These are phyloP conservation scores for Gallinago media DNA, from an alignment of 2,113 vertebrate species.

Conservation along the genomic window DNA sequence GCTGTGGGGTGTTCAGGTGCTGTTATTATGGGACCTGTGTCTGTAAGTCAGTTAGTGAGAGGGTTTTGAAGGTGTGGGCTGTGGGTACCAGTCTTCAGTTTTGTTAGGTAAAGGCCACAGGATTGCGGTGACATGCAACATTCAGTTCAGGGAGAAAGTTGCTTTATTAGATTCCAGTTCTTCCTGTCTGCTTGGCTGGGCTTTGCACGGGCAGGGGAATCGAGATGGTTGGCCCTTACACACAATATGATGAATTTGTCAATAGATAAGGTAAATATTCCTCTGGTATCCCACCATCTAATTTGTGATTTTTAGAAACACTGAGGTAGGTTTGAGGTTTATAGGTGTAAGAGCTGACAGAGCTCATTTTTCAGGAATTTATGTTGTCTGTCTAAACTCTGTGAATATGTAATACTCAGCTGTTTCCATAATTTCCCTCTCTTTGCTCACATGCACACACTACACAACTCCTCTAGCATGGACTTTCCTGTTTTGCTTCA, in stretches of 20 bases:
- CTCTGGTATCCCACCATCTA: neutral
- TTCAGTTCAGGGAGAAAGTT: neutral
- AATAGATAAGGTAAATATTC: neutral
- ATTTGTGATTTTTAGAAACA: neutral
- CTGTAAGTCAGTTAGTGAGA: neutral
- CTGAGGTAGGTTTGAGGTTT: neutral
- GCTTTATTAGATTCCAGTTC: neutral
- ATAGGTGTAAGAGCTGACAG: neutral
- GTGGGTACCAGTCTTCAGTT: neutral
- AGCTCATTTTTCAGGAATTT: neutral
- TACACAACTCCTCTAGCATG: neutral
- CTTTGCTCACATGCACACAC: neutral
- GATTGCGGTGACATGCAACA: neutral
- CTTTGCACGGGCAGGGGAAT: neutral
- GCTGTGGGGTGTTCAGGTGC: neutral
- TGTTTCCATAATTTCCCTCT: neutral
- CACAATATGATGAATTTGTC: neutral
- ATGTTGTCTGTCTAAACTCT: neutral
- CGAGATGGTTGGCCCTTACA: neutral
- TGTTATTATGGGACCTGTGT: neutral
- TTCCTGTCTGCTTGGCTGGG: neutral
- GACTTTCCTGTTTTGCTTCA: neutral
- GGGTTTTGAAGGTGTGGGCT: neutral
- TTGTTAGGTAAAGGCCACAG: neutral
- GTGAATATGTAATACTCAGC: neutral